Evolutionary conservation across 2,113 vertebrate genomes (phyloP), one percentile per base, ranked within the genome.

Genomic region (Siphamia tubifer): DNA sequence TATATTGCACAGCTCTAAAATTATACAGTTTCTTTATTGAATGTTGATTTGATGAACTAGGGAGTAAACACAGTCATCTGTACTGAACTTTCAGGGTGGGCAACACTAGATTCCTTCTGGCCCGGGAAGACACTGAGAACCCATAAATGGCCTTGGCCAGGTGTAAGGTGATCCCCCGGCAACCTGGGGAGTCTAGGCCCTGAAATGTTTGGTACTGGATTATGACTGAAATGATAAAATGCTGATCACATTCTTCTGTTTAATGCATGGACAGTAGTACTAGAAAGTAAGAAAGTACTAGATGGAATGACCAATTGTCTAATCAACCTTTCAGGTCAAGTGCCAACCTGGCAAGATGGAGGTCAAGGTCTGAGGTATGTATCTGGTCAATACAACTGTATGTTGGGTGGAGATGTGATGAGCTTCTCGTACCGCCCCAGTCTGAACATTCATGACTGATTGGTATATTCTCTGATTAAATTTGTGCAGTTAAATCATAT

Each of bases 341-440:
- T n/a, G n/a, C n/a, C n/a, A n/a, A n/a, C n/a, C n/a, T n/a, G n/a
- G n/a, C n/a, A n/a, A n/a, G n/a, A n/a, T n/a, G n/a, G n/a, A n/a
- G n/a, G n/a, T n/a, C n/a, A n/a, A n/a, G 3, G 3, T 12, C 5
- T 6, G 31, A 34, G 31, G 31, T 32, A 11, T 10, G 31, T 10
- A 32, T 34, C 31, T 11, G n/a, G n/a, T n/a, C n/a, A n/a, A n/a
- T n/a, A n/a, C n/a, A n/a, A n/a, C n/a, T n/a, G n/a, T n/a, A 31
- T 16, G 2, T 36, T 28, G 60, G 60, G 1, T 7, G 8, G 0
- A 9, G 11, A 84, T 21, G 11, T 89, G 87, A 90, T 90, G 83
- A 86, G 1, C 15, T 44, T 0, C 4, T 47, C 38, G 74, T 89
- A 90, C 90, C 84, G 90, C 89, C 90, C 91, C 90, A 88, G 82